Evolutionary conservation across 2,113 vertebrate species (phyloP).

Genomic region (Rhinoptilus africanus): DNA sequence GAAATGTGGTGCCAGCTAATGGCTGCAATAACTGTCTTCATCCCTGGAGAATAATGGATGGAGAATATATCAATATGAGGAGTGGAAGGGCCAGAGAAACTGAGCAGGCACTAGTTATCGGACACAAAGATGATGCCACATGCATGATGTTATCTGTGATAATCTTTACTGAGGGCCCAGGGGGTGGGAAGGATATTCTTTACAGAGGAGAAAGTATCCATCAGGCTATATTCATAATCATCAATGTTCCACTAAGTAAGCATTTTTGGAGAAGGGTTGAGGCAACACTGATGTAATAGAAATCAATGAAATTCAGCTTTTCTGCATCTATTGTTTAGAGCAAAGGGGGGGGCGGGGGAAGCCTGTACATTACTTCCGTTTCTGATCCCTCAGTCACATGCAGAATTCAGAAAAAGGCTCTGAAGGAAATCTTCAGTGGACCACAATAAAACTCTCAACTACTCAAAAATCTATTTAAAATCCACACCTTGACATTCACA

Average conservation of each 20-base stretch:
- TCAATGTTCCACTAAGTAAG: constrained; percentile 22
- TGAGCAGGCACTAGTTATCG: not conserved
- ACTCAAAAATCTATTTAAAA: not conserved
- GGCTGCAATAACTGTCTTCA: constrained; percentile 56
- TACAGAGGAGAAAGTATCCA: not conserved
- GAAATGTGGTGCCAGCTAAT: constrained; percentile 71
- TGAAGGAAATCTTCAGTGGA: not conserved
- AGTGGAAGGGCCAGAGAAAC: constrained; percentile 46
- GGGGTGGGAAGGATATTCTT: constrained; percentile 32
- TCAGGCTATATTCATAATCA: constrained; percentile 27
- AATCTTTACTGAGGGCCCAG: constrained; percentile 26
- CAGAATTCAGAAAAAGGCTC: not conserved
- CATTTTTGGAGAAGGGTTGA: constrained; percentile 17
- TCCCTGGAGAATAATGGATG: constrained; percentile 58
- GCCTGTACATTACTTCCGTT: not conserved
- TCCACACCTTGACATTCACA: not conserved
- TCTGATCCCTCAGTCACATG: not conserved
- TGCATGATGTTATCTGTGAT: constrained; percentile 53
- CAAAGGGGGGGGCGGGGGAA: not conserved
- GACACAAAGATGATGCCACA: constrained; percentile 33
- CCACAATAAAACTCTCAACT: not conserved
- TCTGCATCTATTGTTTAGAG: constrained; percentile 28
- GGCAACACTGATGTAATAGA: not conserved
- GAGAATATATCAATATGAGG: constrained; percentile 46
- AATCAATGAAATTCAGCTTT: constrained; percentile 64